Conservation (phyloP, 2,797 vertebrate genomes). For the Eupleurogrammus muticus region DNA sequence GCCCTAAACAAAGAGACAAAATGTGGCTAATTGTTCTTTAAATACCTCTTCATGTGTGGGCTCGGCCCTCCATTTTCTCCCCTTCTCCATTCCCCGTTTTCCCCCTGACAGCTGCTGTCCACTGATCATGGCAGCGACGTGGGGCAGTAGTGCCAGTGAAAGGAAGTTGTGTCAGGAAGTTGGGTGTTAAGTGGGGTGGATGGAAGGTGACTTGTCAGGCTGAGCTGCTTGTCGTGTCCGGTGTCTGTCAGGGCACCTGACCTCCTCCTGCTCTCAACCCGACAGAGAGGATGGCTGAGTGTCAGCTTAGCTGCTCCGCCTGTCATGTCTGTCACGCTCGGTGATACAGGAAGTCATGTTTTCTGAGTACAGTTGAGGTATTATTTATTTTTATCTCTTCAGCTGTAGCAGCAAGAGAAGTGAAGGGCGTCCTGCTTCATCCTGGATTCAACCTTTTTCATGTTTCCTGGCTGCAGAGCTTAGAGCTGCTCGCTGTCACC, state of each 20-base stretch:
- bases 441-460: conserved; percentile 15
- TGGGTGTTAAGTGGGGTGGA: conserved; percentile 47
- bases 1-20: too few species aligned
- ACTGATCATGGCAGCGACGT: conserved; percentile 26
- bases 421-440: conserved; percentile 53
- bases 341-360: conserved; percentile 76
- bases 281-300: conserved; percentile 69
- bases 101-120: conserved; percentile 51
- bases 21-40: too few species aligned
- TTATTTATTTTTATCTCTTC: conserved; percentile 53
- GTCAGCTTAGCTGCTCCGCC: conserved; percentile 70
- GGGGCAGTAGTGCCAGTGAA: not conserved
- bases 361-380: conserved; percentile 44
- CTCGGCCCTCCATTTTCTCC: conserved; percentile 6
- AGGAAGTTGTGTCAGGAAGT: conserved; percentile 56
- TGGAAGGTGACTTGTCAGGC: conserved; percentile 75
- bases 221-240: conserved; percentile 41
- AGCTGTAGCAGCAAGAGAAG: conserved; percentile 19
- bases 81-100: not conserved
- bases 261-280: conserved; percentile 68
- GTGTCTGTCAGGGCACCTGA: conserved; percentile 75
- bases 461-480: not conserved
- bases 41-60: conserved; percentile 48
- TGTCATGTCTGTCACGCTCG: conserved; percentile 79
- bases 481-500: conserved; percentile 31